Base-by-base conservation (phyloP, 2,113 vertebrate genomes). In the Amphilophus citrinellus region DNA sequence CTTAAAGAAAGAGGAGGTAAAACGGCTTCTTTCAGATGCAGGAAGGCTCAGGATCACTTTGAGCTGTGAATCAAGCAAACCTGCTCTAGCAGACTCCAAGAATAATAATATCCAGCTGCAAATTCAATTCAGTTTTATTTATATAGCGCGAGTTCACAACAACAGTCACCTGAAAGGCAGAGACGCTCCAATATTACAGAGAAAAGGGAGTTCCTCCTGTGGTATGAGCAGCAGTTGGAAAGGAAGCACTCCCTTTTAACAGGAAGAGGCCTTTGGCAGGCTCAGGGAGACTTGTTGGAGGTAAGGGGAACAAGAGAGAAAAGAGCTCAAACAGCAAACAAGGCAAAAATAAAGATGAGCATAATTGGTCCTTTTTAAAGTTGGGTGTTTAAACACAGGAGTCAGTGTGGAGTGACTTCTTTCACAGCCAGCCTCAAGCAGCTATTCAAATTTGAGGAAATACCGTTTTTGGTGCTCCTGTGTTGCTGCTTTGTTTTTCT, bases 191-290 rank as follows among this genome's bases (percentile, higher is more conserved):
- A 17, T 20, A 71, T 53, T 53, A 20, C 2, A 47, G 66, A 53
- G 44, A 71, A 71, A 53, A 71, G 44, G 66, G 24, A 71, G 17
- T 53, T 71, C 18, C 8, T 56, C 18, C 30, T 71, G 24, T 50
- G 0, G 24, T 53, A 32, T 13, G 44, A 53, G 17, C 30, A 71
- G 44, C 0, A 71, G 6, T 20, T 3, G 66, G 44, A 44, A 24
- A 71, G 66, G 66, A 71, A 53, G 44, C 24, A 71, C 44, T 32
- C 17, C 66, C 44, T 71, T 53, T 71, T 30, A 53, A 71, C 44
- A 71, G 66, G 66, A 71, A 71, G 66, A 32, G 44, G 24, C 44
- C 66, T 53, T 53, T 53, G 24, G 44, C 66, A 71, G 65, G 15
- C 24, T 71, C 42, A 44, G 44, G 44, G 44, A 47, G 13, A 15